Conservation (phyloP, 2,113 vertebrate genomes). For the Mirounga angustirostris region DNA sequence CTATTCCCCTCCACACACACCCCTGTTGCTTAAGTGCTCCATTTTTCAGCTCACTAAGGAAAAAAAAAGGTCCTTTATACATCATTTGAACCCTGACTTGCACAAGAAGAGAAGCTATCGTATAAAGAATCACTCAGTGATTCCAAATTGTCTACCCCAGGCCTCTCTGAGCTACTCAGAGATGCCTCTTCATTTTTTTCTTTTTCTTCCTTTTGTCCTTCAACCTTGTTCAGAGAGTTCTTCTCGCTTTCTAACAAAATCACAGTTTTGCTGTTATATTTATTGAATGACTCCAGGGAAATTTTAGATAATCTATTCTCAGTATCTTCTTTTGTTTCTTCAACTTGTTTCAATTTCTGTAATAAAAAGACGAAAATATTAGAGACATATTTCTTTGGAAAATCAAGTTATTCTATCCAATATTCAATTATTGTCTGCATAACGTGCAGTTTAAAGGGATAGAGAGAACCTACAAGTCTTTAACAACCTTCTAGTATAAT, state of each 20-base stretch:
- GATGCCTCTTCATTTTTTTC: conserved; percentile 86
- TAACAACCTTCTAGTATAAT: conserved; percentile 82
- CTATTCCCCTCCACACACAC: background rate
- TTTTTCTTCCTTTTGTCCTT: conserved; percentile 84
- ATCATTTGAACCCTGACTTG: conserved; percentile 92
- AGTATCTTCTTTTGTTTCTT: conserved; percentile 87
- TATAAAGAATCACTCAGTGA: conserved; percentile 95
- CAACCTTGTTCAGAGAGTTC: conserved; percentile 81
- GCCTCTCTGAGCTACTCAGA: conserved; percentile 83
- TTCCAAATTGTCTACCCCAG: conserved; percentile 88
- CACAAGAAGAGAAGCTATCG: conserved; percentile 94
- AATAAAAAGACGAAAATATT: conserved; percentile 85
- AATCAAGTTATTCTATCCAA: conserved; percentile 82
- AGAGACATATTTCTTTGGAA: conserved; percentile 84
- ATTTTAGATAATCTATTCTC: conserved; percentile 87
- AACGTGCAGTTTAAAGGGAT: conserved; percentile 80
- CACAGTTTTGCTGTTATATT: conserved; percentile 88
- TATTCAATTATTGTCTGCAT: conserved; percentile 76
- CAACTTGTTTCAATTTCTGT: conserved; percentile 90
- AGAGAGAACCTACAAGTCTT: conserved; percentile 76
- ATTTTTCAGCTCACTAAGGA: background rate
- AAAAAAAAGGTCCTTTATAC: conserved; percentile 81
- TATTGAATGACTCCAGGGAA: conserved; percentile 92
- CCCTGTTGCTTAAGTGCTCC: background rate
- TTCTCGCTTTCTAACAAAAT: conserved; percentile 87